Percentiles rank a stretch among this genome's conserved stretches.
These are phyloP conservation scores for Litoditis marina DNA, from an alignment of 2,888 invertebrate species.

Conservation along the genomic window DNA sequence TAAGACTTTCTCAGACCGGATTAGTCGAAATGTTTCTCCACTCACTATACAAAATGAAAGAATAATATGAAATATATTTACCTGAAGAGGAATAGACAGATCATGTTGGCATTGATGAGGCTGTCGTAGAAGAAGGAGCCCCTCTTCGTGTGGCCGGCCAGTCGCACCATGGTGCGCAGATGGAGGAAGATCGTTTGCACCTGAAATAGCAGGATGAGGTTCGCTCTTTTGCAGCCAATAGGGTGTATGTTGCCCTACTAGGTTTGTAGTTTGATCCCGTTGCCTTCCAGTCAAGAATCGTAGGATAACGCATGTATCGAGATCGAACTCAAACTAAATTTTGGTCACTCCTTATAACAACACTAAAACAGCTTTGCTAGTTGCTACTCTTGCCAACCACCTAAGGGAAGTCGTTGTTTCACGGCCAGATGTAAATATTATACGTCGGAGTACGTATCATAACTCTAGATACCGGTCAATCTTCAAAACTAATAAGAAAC, in stretches of 20 bases:
- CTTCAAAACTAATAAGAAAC: slow-evolving; percentile 1
- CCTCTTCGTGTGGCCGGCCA: slow-evolving; percentile 28
- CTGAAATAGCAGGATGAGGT: slow-evolving; percentile 7
- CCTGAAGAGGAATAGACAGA: slow-evolving; percentile 41
- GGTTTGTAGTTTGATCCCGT: too few species aligned
- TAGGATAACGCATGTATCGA: too few species aligned
- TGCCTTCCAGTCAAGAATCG: too few species aligned
- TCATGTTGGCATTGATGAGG: slow-evolving; percentile 43
- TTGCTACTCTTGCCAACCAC: too few species aligned
- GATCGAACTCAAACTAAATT: too few species aligned
- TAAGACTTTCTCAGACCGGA: too few species aligned
- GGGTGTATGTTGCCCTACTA: too few species aligned
- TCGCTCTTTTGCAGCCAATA: background rate
- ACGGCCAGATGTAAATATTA: too few species aligned
- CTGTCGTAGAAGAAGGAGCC: slow-evolving; percentile 24
- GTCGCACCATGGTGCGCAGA: slow-evolving; percentile 40
- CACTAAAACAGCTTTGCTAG: too few species aligned
- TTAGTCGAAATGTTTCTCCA: background rate
- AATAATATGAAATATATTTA: background rate
- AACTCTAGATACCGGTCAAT: background rate
- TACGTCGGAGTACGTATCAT: too few species aligned
- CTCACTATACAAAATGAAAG: background rate
- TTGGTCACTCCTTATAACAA: too few species aligned
- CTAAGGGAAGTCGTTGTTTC: too few species aligned
- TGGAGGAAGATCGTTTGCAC: slow-evolving; percentile 47